Conservation (phyloP, 35 echinoderm and acorn worm genomes). For the Patiria miniata region DNA sequence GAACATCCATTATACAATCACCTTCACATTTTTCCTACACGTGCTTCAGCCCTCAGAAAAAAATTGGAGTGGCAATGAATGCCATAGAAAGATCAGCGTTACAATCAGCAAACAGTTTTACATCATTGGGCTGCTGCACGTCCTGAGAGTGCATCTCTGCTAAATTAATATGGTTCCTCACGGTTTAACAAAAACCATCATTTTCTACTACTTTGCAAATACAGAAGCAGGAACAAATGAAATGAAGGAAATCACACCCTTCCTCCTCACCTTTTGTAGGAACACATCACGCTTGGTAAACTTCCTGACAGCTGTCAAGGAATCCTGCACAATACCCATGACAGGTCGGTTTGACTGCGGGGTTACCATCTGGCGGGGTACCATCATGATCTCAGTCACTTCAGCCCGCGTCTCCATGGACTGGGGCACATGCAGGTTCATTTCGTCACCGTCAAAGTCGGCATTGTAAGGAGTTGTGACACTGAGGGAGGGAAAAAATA, state of each 20-base stretch:
- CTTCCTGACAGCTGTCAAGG: slow-evolving; percentile 89
- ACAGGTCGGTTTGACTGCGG: slow-evolving; percentile 99
- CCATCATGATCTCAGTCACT: slow-evolving; percentile 97
- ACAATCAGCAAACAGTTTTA: no score
- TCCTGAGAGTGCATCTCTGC: no score
- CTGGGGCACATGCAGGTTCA: slow-evolving; percentile 98
- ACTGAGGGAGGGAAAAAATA: slow-evolving; percentile 26
- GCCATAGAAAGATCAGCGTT: no score
- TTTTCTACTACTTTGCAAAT: no score
- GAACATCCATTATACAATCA: no score
- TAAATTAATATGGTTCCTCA: no score
- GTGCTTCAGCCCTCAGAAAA: no score
- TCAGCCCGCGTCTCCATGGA: slow-evolving; percentile 92
- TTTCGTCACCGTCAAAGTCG: slow-evolving; percentile 99
- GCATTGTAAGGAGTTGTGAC: slow-evolving; percentile 99
- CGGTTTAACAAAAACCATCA: no score
- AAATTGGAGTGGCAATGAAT: no score
- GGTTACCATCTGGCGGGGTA: slow-evolving; percentile 93
- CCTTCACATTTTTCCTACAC: no score
- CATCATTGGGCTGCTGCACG: no score
- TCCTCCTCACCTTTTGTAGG: slow-evolving; percentile 72
- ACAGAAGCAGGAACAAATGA: neutral
- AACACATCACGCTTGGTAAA: slow-evolving; percentile 99
- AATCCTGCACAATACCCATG: slow-evolving; percentile 99
- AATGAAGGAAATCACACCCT: neutral